A percentile compares a stretch with the other conserved stretches of the same genome.
phyloP scores from a whole-genome alignment of 2,888 invertebrate genomes.

The Drosophila peninsularis region DNA sequence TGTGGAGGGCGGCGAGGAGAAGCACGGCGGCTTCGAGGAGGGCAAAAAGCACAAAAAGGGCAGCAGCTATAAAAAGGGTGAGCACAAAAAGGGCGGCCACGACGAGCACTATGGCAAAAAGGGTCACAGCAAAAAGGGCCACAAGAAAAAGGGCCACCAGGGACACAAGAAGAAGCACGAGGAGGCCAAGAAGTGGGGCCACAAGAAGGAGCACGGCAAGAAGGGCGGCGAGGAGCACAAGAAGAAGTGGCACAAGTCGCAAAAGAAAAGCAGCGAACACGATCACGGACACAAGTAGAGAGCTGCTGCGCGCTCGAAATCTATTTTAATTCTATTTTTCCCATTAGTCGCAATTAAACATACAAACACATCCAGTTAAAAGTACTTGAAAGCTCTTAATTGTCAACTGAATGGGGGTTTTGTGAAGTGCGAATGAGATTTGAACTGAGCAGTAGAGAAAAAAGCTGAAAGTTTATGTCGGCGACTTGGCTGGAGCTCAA shows the following conservation, averaged over 20 bases:
- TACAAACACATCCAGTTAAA: conserved; percentile 50
- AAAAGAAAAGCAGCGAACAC: conserved; percentile 85
- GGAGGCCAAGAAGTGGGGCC: conserved; percentile 90
- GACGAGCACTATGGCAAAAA: conserved; percentile 92
- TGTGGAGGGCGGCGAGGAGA: conserved; percentile 92
- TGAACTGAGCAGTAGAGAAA: background rate
- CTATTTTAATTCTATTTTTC: background rate
- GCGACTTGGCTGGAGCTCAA: too few relatives aligned
- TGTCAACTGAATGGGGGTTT: background rate
- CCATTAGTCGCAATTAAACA: conserved; percentile 40
- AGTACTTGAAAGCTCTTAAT: background rate
- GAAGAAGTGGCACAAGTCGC: conserved; percentile 89
- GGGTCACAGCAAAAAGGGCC: conserved; percentile 92
- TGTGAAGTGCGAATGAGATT: background rate
- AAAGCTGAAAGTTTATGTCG: background rate
- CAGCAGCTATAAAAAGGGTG: conserved; percentile 92
- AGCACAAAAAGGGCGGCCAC: conserved; percentile 91
- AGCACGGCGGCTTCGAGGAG: conserved; percentile 92
- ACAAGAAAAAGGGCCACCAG: conserved; percentile 91
- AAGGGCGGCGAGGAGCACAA: conserved; percentile 92
- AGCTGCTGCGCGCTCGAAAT: background rate
- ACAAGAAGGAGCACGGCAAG: conserved; percentile 91
- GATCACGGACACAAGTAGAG: conserved; percentile 64
- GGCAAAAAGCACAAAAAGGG: conserved; percentile 93
- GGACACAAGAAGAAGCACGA: conserved; percentile 92